A percentile compares a stretch with the other conserved stretches of the same genome.
phyloP scores from a whole-genome alignment of 1,140 invertebrate species.

The Neotoxoptera formosana region DNA sequence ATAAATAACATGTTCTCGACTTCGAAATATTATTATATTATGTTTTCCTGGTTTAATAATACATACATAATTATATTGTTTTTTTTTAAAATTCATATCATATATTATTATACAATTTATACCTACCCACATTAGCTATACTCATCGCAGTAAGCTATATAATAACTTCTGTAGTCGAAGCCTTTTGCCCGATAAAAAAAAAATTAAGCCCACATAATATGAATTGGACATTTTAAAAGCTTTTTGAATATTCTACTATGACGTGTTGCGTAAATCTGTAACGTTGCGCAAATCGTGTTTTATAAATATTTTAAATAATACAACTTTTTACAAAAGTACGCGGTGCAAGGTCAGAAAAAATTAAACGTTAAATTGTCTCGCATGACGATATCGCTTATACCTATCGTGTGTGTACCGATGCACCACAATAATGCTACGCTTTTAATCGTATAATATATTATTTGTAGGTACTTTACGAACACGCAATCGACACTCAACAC shows the following conservation, averaged over 20 bases:
- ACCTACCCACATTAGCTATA: no score
- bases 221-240: background rate
- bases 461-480: background rate
- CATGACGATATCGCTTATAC: background rate
- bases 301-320: conserved; percentile 16
- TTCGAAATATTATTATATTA: background rate
- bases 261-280: background rate
- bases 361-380: conserved; percentile 16
- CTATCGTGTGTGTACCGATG: background rate
- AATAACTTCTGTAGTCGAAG: no score
- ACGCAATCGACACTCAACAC: background rate
- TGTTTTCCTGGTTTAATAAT: background rate
- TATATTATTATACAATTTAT: background rate
- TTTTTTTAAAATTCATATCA: no score
- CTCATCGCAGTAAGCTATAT: no score
- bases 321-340: background rate
- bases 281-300: background rate
- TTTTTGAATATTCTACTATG: background rate
- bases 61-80: no score
- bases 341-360: conserved; percentile 13
- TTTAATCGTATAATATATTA: background rate
- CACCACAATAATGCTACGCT: background rate
- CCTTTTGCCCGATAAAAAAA: no score
- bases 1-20: background rate
- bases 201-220: background rate